Conservation (phyloP, 2,113 vertebrate species). For the Phoenicopterus ruber region DNA sequence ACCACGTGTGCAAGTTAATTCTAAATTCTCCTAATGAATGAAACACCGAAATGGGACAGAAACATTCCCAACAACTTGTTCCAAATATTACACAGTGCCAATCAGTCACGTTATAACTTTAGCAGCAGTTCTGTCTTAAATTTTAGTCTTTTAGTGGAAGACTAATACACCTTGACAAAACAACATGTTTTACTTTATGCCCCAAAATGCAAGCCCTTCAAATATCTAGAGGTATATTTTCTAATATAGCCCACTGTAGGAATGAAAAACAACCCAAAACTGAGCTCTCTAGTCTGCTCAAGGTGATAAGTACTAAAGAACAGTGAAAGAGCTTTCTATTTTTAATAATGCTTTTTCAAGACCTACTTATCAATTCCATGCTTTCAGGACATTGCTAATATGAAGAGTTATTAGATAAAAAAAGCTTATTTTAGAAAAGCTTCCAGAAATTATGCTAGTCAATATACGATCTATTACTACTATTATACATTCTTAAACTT, state of each 20-base stretch:
- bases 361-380: neutral
- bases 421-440: neutral
- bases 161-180: neutral
- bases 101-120: fast-evolving
- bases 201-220: neutral
- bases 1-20: neutral
- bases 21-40: neutral
- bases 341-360: neutral
- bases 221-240: neutral
- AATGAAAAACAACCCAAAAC: neutral
- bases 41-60: neutral
- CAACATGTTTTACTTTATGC: neutral
- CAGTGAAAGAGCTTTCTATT: neutral
- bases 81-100: neutral
- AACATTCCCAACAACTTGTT: neutral
- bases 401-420: neutral
- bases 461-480: neutral
- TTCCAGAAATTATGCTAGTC: neutral
- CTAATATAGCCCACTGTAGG: neutral
- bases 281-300: neutral
- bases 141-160: neutral
- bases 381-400: neutral
- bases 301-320: neutral
- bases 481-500: neutral
- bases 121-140: neutral